These are phyloP conservation scores for Dasypogon diadema DNA, from an alignment of 2,888 invertebrate species.

Conservation along the genomic window DNA sequence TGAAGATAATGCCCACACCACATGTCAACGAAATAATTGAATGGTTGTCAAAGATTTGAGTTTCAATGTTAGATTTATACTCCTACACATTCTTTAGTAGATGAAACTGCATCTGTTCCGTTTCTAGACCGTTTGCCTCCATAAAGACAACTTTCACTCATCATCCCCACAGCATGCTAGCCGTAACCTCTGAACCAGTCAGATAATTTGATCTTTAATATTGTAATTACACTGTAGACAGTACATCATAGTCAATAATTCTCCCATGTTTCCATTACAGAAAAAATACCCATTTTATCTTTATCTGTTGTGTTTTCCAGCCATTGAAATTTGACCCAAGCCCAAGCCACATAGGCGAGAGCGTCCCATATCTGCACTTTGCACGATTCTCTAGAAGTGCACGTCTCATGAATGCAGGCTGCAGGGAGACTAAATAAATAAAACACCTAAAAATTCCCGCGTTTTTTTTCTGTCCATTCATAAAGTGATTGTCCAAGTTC, in stretches of 20 bases:
- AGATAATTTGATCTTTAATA: background rate
- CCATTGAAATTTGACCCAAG: background rate
- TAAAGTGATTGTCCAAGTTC: background rate
- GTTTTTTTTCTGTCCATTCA: background rate
- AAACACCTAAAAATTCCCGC: background rate
- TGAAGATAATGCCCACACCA: too few species aligned
- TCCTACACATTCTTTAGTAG: too few species aligned
- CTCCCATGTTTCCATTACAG: background rate
- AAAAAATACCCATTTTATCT: background rate
- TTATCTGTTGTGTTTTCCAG: background rate
- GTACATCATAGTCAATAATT: background rate
- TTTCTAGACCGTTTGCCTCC: too few species aligned
- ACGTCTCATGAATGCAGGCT: too few species aligned
- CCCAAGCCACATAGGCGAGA: background rate
- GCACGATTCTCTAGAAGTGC: too few species aligned
- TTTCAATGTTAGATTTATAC: too few species aligned
- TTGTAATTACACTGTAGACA: background rate
- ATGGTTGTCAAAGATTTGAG: too few species aligned
- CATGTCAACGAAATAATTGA: too few species aligned
- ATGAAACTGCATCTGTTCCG: too few species aligned
- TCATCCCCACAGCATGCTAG: background rate
- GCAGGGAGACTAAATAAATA: too few species aligned
- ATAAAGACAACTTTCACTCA: background rate
- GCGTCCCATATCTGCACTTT: background rate
- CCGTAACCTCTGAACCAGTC: background rate